Percentiles rank a stretch among this genome's conserved stretches.
These are phyloP conservation scores for Cryptotis parvus DNA, from an alignment of 2,113 vertebrate species.

Conservation along the genomic window DNA sequence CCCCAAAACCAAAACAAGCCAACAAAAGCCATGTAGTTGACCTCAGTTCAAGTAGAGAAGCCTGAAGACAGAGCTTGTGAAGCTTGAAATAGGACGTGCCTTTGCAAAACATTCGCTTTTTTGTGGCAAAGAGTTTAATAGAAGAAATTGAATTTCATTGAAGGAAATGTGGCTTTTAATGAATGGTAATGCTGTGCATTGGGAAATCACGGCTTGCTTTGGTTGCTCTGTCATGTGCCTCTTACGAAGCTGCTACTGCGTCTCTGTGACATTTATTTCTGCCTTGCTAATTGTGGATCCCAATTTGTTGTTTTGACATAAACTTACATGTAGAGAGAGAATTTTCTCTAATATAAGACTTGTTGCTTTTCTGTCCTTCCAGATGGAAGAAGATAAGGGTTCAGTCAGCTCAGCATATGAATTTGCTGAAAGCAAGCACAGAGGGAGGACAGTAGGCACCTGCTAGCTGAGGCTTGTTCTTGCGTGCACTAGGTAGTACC, in stretches of 20 bases:
- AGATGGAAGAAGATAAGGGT: constrained; percentile 98
- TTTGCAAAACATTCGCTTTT: constrained; percentile 9
- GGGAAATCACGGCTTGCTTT: not conserved
- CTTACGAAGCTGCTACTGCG: constrained; percentile 28
- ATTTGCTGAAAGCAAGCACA: constrained; percentile 98
- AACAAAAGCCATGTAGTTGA: not conserved
- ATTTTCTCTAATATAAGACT: constrained; percentile 84
- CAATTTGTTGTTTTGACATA: constrained; percentile 77
- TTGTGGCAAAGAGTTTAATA: constrained; percentile 27
- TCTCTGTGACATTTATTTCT: constrained; percentile 65
- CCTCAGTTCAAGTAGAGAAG: not conserved
- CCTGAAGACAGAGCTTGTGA: not conserved
- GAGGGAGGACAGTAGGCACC: constrained; percentile 98
- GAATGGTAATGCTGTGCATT: not conserved
- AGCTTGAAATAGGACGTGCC: not conserved
- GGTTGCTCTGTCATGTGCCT: constrained; percentile 1
- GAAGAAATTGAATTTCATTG: constrained; percentile 33
- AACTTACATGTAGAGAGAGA: constrained; percentile 55
- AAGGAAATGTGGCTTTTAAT: not conserved
- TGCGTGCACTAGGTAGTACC: constrained; percentile 96
- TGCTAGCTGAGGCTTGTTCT: constrained; percentile 94
- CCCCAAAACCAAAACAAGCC: too few species aligned
- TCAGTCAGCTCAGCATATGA: constrained; percentile 98
- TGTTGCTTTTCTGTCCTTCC: constrained; percentile 95
- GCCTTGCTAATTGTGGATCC: constrained; percentile 39